These are phyloP conservation scores for Colius striatus DNA, from an alignment of 2,113 vertebrate genomes.

Conservation along the genomic window DNA sequence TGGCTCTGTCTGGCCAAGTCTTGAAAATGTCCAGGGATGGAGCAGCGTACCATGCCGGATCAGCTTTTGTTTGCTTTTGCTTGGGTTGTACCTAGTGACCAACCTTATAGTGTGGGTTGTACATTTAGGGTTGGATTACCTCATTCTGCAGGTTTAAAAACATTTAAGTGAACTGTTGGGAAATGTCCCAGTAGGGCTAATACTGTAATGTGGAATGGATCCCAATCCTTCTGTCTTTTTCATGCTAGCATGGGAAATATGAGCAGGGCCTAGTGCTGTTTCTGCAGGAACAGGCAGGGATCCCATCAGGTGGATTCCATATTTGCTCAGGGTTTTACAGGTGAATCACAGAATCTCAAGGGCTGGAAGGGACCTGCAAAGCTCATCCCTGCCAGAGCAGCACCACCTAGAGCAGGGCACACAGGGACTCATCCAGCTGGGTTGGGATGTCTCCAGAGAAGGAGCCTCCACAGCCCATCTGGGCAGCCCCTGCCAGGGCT, in stretches of 20 bases:
- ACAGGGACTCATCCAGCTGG: too few relatives aligned
- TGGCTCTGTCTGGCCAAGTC: slow-evolving; percentile 18
- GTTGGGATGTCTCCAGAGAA: too few relatives aligned
- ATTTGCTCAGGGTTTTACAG: neutral
- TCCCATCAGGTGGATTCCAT: neutral
- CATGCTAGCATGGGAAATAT: neutral
- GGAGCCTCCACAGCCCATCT: too few relatives aligned
- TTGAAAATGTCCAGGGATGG: neutral
- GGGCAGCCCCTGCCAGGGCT: too few relatives aligned
- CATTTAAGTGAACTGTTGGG: neutral
- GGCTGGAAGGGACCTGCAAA: too few relatives aligned
- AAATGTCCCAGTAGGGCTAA: slow-evolving; percentile 10
- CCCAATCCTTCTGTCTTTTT: slow-evolving; percentile 13
- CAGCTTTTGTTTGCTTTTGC: slow-evolving; percentile 30
- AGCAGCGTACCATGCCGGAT: neutral
- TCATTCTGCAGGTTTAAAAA: slow-evolving; percentile 46
- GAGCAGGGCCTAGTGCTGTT: neutral
- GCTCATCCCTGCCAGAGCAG: too few relatives aligned
- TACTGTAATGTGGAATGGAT: neutral
- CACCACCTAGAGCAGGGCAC: too few relatives aligned
- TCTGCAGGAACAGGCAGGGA: neutral
- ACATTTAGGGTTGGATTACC: slow-evolving; percentile 23
- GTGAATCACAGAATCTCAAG: neutral
- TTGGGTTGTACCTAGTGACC: neutral
- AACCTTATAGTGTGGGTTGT: neutral